phyloP scores from a whole-genome alignment of 2,888 invertebrate species.

The Euphydryas editha region DNA sequence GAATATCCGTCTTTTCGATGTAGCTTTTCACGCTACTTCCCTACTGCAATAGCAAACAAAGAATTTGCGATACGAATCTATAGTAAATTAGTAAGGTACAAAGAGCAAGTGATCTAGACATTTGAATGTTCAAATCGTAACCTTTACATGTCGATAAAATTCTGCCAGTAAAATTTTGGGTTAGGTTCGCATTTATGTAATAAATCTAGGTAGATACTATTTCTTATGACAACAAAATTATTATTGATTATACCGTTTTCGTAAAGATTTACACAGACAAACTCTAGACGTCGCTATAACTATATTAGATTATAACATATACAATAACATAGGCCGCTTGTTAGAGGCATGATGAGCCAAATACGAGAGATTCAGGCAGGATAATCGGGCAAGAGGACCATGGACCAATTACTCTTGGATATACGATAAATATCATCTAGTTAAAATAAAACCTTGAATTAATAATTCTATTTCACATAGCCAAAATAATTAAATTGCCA shows the following conservation, averaged over 20 bases:
- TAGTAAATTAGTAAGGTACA: neutral
- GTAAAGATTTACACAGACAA: neutral
- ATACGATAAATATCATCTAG: too few relatives aligned
- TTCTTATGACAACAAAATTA: neutral
- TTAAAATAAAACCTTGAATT: too few relatives aligned
- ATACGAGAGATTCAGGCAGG: neutral
- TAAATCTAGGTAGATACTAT: constrained; percentile 1
- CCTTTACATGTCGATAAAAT: neutral
- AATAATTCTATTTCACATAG: too few relatives aligned
- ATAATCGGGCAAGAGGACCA: too few relatives aligned
- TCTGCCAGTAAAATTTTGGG: neutral
- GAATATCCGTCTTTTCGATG: constrained; percentile 9
- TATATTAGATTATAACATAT: neutral
- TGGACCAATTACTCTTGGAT: too few relatives aligned
- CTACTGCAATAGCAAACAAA: neutral
- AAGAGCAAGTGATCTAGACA: neutral
- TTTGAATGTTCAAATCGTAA: neutral
- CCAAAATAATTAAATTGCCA: too few relatives aligned
- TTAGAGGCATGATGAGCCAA: neutral
- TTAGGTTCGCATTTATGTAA: too few relatives aligned
- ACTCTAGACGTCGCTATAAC: neutral
- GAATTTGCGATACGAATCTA: neutral
- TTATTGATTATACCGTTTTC: neutral
- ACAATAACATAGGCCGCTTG: neutral
- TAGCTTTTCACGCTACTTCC: neutral